These are phyloP conservation scores for Picathartes gymnocephalus DNA, from an alignment of 2,113 vertebrate genomes.

Conservation along the genomic window DNA sequence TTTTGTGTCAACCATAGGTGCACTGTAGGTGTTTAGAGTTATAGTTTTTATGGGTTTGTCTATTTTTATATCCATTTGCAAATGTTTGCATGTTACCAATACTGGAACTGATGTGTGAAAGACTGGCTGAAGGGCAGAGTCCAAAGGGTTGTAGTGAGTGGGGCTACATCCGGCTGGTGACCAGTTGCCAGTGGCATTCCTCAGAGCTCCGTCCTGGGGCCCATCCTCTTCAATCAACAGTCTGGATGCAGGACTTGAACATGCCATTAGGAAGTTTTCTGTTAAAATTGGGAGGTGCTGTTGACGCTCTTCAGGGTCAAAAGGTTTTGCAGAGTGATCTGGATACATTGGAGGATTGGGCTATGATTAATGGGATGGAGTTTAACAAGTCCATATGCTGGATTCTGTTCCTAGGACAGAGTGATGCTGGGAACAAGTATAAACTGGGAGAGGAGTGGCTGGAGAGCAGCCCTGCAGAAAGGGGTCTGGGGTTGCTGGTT, in stretches of 20 bases:
- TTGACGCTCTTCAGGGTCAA: not conserved
- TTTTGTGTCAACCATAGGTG: not conserved
- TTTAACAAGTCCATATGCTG: not conserved
- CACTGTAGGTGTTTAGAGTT: not conserved
- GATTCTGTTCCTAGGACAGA: not conserved
- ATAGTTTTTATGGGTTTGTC: not conserved
- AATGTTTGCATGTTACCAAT: not conserved
- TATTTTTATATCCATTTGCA: not conserved
- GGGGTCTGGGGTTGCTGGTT: not conserved
- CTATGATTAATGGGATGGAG: not conserved
- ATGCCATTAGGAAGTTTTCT: not conserved
- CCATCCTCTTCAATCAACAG: not conserved
- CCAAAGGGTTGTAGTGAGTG: not conserved
- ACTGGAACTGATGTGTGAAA: not conserved
- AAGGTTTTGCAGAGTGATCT: not conserved
- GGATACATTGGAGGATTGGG: not conserved
- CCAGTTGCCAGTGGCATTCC: rapidly evolving
- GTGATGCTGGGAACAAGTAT: rapidly evolving
- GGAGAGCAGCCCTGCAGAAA: not conserved
- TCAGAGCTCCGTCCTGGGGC: not conserved
- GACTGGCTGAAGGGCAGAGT: not conserved
- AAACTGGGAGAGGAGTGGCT: not conserved
- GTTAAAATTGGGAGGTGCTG: not conserved
- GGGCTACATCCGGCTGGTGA: not conserved
- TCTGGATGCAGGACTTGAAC: not conserved